Evolutionary conservation across 1,140 invertebrate species (phyloP).

Genomic region (Triops cancriformis): DNA sequence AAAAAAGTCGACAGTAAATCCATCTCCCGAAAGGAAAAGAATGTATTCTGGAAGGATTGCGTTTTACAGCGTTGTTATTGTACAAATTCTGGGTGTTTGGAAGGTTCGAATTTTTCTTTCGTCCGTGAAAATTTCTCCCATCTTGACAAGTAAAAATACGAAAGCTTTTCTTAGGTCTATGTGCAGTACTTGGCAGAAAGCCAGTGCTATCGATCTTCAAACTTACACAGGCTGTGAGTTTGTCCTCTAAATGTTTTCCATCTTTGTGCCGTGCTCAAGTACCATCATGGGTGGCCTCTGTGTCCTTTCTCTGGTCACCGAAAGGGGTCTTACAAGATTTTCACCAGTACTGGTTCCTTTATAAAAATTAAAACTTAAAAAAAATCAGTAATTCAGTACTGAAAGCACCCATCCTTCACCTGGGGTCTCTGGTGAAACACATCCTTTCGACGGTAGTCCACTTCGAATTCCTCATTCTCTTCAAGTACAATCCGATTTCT

Average conservation of each 20-base stretch:
- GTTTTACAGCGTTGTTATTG: not conserved
- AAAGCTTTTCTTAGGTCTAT: not conserved
- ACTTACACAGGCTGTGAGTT: not conserved
- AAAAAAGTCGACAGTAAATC: not conserved
- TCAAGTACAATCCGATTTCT: no score
- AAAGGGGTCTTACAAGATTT: no score
- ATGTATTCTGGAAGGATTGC: not conserved
- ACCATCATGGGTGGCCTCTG: conserved; percentile 4
- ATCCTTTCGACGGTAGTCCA: no score
- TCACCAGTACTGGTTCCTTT: no score
- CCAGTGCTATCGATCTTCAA: not conserved
- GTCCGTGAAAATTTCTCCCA: not conserved
- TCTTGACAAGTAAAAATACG: not conserved
- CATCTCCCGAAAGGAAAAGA: not conserved
- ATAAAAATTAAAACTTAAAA: no score
- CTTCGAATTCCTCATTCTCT: not conserved
- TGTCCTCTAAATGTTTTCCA: not conserved
- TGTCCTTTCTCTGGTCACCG: not conserved
- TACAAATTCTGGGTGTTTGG: not conserved
- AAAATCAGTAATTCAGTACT: no score
- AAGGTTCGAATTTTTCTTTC: not conserved
- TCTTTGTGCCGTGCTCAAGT: not conserved
- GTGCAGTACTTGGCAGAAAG: not conserved
- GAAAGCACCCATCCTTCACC: no score
- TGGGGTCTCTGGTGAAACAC: no score